Percentiles rank a stretch among this genome's conserved stretches.
phyloP scores from a whole-genome alignment of 2,888 invertebrate species.

The Pyrochroa serraticornis region DNA sequence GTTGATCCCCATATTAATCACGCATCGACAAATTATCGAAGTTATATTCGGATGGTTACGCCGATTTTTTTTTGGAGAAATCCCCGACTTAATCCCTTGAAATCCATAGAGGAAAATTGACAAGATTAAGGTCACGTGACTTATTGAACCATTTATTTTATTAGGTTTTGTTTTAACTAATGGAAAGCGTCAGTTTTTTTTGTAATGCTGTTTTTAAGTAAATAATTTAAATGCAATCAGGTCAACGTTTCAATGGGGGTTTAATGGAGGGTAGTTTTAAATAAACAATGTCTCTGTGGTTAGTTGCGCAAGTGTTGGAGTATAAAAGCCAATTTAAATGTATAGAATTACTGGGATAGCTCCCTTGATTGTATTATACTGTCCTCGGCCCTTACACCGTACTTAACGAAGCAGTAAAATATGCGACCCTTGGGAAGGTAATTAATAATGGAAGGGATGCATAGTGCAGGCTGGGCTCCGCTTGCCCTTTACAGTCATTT shows the following conservation, averaged over 20 bases:
- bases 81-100: constrained; percentile 15
- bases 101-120: constrained; percentile 13
- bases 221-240: constrained; percentile 20
- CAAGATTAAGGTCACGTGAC: constrained; percentile 10
- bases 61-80: neutral
- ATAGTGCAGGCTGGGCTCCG: too few species aligned
- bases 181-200: constrained; percentile 12
- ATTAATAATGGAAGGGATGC: constrained; percentile 39
- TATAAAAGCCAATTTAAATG: constrained; percentile 58
- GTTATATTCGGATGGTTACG: too few species aligned
- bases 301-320: constrained; percentile 40
- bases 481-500: too few species aligned
- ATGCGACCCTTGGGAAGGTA: constrained; percentile 49
- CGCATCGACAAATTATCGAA: neutral
- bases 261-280: constrained; percentile 25
- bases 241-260: constrained; percentile 17
- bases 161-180: constrained; percentile 4
- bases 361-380: constrained; percentile 54
- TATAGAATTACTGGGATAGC: constrained; percentile 57
- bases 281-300: constrained; percentile 45
- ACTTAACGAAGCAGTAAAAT: constrained; percentile 54
- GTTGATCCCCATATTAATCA: neutral
- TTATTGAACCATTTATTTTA: constrained; percentile 10
- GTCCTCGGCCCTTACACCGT: constrained; percentile 49
- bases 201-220: constrained; percentile 10